These are phyloP conservation scores for Palythoa heliodiscus DNA, from an alignment of 92 coral and sea anemone species.

Conservation along the genomic window DNA sequence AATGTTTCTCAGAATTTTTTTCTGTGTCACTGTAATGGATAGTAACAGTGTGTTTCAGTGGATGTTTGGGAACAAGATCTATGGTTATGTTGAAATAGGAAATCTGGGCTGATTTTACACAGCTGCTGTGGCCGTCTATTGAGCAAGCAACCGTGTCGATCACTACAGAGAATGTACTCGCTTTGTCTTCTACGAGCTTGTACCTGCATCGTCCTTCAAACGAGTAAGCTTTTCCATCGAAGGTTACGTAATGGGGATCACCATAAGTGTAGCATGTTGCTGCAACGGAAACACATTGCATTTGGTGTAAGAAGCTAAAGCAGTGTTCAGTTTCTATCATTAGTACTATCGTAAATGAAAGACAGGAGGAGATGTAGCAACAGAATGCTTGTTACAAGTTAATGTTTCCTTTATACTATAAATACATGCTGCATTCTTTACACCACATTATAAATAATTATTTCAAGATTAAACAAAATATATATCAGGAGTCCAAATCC, in stretches of 20 bases:
- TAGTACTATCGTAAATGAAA: neutral
- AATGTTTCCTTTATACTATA: neutral
- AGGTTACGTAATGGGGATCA: slow-evolving; percentile 75
- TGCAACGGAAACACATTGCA: slow-evolving; percentile 1
- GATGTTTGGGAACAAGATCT: slow-evolving; percentile 59
- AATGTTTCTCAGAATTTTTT: slow-evolving; percentile 24
- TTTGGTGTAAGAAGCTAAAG: neutral
- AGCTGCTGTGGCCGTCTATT: slow-evolving; percentile 59
- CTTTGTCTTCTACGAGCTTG: slow-evolving; percentile 66
- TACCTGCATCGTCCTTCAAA: slow-evolving; percentile 79
- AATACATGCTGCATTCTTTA: neutral
- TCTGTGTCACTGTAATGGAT: slow-evolving; percentile 24
- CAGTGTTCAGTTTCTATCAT: neutral
- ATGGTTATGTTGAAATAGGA: slow-evolving; percentile 64
- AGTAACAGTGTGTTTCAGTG: slow-evolving; percentile 59
- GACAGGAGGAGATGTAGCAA: too few relatives aligned
- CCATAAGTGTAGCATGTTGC: slow-evolving; percentile 82
- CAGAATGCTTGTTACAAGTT: neutral
- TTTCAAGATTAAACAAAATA: neutral
- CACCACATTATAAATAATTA: neutral
- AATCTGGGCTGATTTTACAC: slow-evolving; percentile 77
- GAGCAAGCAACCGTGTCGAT: slow-evolving; percentile 73
- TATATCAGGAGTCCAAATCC: neutral
- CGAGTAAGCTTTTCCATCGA: slow-evolving; percentile 79
- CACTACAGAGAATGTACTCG: slow-evolving; percentile 62